A percentile compares a stretch with the other conserved stretches of the same genome.
phyloP scores from a whole-genome alignment of 2,113 vertebrate species.

The mouse (Mus musculus) region GRCm39 chr17:75508501-75509000 shows the following conservation, averaged over 20 bases:
- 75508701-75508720: conserved; percentile 71
- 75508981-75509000: conserved; percentile 35
- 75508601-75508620: conserved; percentile 55
- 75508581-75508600: conserved; percentile 58
- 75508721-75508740: conserved; percentile 29
- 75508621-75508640: conserved; percentile 41
- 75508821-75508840: not conserved
- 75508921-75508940: not conserved
- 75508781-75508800: conserved; percentile 30
- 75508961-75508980: not conserved
- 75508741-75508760: conserved; percentile 58
- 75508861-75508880: not conserved
- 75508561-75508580: conserved; percentile 69
- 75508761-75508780: conserved; percentile 66
- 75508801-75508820: conserved; percentile 36
- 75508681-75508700: conserved; percentile 78
- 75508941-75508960: not conserved
- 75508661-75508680: conserved; percentile 44
- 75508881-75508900: not conserved
- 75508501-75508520: conserved; percentile 58
- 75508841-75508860: not conserved
- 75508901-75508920: not conserved
- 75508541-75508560: conserved; percentile 67
- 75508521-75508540: conserved; percentile 54
- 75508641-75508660: conserved; percentile 72